phyloP scores from a whole-genome alignment of 2,888 invertebrate genomes.

The Aphrophora alni region DNA sequence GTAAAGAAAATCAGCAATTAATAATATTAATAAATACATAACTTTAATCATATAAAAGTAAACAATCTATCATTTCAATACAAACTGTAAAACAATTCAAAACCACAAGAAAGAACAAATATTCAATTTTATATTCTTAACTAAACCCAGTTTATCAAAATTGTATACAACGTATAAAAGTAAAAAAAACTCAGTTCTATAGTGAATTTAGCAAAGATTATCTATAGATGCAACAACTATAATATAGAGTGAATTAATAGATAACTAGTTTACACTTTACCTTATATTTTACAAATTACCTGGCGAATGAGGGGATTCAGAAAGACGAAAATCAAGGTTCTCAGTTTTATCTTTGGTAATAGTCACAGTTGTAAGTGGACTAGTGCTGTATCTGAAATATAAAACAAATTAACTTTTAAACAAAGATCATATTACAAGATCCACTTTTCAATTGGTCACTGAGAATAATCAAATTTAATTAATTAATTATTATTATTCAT shows the following conservation, averaged over 20 bases:
- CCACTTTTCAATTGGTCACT: no score
- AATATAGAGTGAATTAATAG: background rate
- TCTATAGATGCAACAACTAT: background rate
- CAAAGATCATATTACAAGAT: no score
- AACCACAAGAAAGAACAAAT: background rate
- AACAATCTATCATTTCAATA: background rate
- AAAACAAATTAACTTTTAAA: no score
- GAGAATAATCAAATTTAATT: no score
- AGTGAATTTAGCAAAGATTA: background rate
- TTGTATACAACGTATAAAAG: background rate
- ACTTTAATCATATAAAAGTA: background rate
- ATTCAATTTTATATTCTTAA: background rate
- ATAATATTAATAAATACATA: background rate
- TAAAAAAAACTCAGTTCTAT: no score
- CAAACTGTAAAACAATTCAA: background rate
- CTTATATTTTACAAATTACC: background rate
- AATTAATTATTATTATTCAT: no score
- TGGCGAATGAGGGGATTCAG: background rate
- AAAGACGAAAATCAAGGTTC: background rate
- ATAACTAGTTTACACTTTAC: slow-evolving; percentile 49
- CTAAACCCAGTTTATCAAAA: background rate
- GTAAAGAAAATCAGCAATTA: background rate
- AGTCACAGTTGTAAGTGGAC: background rate
- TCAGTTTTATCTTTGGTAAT: background rate
- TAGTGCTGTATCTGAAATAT: background rate